Base-by-base conservation (phyloP, 2,113 vertebrate genomes). In the Cheilinus undulatus region DNA sequence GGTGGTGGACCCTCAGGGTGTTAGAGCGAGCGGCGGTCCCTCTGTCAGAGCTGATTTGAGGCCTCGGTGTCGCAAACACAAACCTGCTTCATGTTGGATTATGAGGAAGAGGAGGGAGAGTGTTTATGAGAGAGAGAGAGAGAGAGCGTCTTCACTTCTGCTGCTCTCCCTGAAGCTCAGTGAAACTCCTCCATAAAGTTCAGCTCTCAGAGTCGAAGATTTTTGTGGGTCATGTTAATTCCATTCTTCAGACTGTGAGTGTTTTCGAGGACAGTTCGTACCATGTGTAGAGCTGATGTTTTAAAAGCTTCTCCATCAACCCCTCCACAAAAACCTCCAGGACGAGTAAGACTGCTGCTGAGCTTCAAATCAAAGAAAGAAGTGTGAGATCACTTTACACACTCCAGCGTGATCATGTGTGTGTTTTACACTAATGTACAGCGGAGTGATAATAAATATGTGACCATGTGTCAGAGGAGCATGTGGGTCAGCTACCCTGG, bases 31-130 rank as follows among this genome's bases (percentile, higher is more conserved):
- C 17, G 63, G 51, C 32, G 71, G 78, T 49, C 74, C 51, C 83
- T 76, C 85, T 92, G 92, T 92, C 90, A 86, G 65, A 60, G 68
- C 83, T 69, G 82, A 91, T 93, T 88, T 88, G 54, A 65, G 64
- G 74, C 65, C 32, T 23, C 64, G 13, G 36, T 38, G 36, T 38
- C 10, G 36, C 36, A 38, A 38, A 38, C 36, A 48, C 81, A 73
- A 80, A 83, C 77, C 65, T 60, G 76, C 82, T 89, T 90, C 88
- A 86, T 86, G 87, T 83, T 87, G 32, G 68, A 91, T 90, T 90
- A 90, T 60, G 42, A 64, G 61, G 72, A 84, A 77, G 60, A 82
- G 50, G 63, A 61, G 59, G 61, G 46, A 51, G 51, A 48, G 40
- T 51, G 56, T 28, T 46, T 24, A 54, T 32, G 74, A 14, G 22